Base-by-base conservation (phyloP, 1,140 invertebrate genomes). In the Sarcophaga bullata region DNA sequence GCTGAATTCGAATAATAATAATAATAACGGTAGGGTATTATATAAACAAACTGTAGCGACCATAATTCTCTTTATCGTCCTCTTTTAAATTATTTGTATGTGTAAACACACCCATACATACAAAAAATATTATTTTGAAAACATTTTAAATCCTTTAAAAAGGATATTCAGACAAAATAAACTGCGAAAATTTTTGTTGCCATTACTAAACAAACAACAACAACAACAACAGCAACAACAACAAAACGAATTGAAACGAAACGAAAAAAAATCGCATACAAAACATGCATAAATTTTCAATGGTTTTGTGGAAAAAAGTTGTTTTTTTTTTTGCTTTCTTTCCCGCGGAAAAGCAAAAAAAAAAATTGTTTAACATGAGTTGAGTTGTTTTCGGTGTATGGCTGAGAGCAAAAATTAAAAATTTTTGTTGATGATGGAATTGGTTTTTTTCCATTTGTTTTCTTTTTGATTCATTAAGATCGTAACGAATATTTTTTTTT, bases 161-260 rank as follows among this genome's bases (percentile, higher is more conserved):
- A 37, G 25, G 25, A 37, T 37, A 2, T 37, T 37, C 25, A 1
- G 25, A 2, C 25, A 2, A 37, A 37, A 37, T 37, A 37, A n/a
- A 37, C 25, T 37, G 25, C 25, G 4, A 37, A 37, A 37, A n/a
- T n/a, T 37, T 37, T 72, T 72, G 75, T 78, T 78, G 75, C 75
- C 25, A 2, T 37, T 50, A 50, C 75, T 50, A 78, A 50, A 78
- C 73, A 73, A 73, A 73, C 46, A 46, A 25, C 46, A 73, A 37
- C 37, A 19, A 68, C 62, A 68, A 73, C 73, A 46, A 73, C 73
- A 8, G 7, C 17, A 73, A 54, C 52, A 54, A 2, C 17, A 72
- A 72, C 17, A 72, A 11, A 72, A 76, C 46, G 62, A 68, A 76
- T n/a, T n/a, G n/a, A n/a, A n/a, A n/a, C n/a, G n/a, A 49, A 49